phyloP scores from a whole-genome alignment of 2,113 vertebrate genomes.

The Phyllostomus discolor region DNA sequence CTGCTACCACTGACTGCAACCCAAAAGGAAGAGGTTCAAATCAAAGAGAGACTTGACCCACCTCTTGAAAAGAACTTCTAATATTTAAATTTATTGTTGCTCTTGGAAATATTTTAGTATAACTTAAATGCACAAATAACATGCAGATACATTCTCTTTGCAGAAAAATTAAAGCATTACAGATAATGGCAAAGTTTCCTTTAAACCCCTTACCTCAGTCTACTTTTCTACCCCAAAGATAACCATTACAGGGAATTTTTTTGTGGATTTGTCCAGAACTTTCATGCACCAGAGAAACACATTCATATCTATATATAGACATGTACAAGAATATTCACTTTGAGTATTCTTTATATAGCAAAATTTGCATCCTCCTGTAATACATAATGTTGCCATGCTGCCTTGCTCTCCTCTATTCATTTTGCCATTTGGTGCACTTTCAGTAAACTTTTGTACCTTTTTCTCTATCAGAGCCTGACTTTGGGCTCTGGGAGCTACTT shows the following conservation, averaged over 20 bases:
- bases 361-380: background rate
- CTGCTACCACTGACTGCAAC: background rate
- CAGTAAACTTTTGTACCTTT: too few species aligned
- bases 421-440: background rate
- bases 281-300: background rate
- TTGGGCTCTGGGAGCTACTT: background rate
- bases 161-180: background rate
- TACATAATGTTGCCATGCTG: too few species aligned
- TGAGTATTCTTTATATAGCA: background rate
- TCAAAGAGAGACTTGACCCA: background rate
- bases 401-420: background rate
- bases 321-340: background rate
- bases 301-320: background rate
- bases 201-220: background rate
- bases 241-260: background rate
- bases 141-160: background rate
- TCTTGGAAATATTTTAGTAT: background rate
- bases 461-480: background rate
- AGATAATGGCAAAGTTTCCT: background rate
- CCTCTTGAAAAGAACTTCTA: background rate
- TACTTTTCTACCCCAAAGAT: background rate
- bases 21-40: background rate
- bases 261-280: background rate
- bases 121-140: background rate
- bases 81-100: background rate